Conservation (phyloP, 2,797 vertebrate species). For the Microhierax caerulescens region DNA sequence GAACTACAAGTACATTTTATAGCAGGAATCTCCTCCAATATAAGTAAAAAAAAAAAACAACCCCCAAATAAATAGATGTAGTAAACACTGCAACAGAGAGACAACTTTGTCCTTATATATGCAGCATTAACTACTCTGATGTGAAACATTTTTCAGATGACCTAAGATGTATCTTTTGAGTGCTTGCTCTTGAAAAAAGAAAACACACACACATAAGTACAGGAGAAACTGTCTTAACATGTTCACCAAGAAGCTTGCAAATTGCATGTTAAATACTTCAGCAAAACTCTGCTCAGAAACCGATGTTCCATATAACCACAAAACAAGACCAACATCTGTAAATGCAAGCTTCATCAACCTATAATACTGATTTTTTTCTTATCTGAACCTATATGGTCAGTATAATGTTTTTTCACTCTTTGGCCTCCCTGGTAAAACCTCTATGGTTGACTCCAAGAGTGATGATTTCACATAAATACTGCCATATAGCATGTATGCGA, state of each 20-base stretch:
- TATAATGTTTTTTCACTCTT: background rate
- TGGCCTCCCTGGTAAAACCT: background rate
- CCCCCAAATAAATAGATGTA: background rate
- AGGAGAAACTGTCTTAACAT: background rate
- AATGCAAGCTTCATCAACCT: background rate
- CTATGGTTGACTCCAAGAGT: background rate
- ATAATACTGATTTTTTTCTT: background rate
- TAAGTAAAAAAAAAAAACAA: background rate
- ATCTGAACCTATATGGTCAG: background rate
- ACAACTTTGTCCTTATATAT: background rate
- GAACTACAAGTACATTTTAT: background rate
- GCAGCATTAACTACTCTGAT: background rate
- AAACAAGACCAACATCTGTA: background rate
- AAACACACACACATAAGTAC: background rate
- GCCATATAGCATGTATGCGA: fast-evolving
- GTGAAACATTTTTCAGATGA: background rate
- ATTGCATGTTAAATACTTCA: background rate
- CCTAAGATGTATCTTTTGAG: background rate
- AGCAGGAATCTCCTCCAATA: background rate
- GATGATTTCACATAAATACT: background rate
- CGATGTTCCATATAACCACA: background rate
- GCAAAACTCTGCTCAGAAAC: background rate
- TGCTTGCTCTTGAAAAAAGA: background rate
- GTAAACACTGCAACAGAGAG: background rate
- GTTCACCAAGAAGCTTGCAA: background rate